Evolutionary conservation across 2,113 vertebrate genomes (phyloP).

Genomic region (Neotragus moschatus): DNA sequence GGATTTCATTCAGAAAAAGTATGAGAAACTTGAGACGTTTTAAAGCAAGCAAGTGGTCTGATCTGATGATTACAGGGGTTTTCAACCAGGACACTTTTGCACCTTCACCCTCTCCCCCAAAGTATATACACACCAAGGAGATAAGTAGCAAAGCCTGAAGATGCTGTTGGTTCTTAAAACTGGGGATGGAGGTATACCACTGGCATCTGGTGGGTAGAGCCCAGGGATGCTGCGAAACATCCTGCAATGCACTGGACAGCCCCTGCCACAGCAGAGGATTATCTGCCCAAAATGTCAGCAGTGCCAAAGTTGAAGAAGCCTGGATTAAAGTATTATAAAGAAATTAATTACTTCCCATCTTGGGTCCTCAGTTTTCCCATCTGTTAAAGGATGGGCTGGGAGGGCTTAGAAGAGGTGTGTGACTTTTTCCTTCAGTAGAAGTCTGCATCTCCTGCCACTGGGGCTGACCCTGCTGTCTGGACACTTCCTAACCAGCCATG

Average conservation of each 20-base stretch:
- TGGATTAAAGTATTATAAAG: neutral
- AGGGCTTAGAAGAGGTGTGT: neutral
- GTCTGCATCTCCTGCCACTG: neutral
- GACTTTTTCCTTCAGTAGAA: neutral
- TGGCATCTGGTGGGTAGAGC: neutral
- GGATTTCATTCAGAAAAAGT: neutral
- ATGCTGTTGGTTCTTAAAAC: neutral
- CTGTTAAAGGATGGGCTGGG: neutral
- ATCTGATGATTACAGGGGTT: neutral
- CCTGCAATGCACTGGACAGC: neutral
- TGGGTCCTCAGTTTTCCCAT: neutral
- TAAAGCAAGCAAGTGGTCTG: neutral
- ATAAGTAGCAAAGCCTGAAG: neutral
- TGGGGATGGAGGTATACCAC: neutral
- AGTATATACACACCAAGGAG: no score
- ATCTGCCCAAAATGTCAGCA: neutral
- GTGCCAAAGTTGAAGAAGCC: neutral
- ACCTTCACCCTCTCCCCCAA: neutral
- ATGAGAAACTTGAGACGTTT: neutral
- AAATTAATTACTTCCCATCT: neutral
- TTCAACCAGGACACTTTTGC: neutral
- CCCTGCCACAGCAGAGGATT: neutral
- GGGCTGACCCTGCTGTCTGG: fast-evolving
- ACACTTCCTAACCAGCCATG: neutral
- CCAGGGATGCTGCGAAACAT: neutral